Base-by-base conservation (phyloP, 1,140 invertebrate species). In the Aphis gossypii region DNA sequence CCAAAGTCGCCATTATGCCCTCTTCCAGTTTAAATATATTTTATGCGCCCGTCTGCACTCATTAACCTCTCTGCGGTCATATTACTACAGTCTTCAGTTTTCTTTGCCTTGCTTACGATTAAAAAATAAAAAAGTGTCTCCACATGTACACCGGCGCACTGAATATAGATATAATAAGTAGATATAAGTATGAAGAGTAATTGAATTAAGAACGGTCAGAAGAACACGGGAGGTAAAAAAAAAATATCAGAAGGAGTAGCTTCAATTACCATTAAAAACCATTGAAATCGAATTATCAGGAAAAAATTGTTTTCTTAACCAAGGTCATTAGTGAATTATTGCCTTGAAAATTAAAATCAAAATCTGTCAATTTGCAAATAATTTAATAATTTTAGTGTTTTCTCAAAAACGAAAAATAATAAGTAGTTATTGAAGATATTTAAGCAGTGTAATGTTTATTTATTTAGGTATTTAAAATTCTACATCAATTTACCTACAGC, bases 161-260 rank as follows among this genome's bases (percentile, higher is more conserved):
- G 35, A 35, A 35, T 35, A 35, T 89, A 41, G 38, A 41, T 41
- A 41, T 41, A 41, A 41, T 41, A 41, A 35, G 23, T 54, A 51
- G 14, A 38, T 11, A 18, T 30, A 41, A 11, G 48, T 14, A 88
- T 35, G 46, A 88, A 21, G 20, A 54, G n/a, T 90, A 60, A 90
- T 90, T 60, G 88, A 90, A 90, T 90, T 90, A 90, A 90, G 41
- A 60, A 56, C 21, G 11, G 87, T 89, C 35, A 51, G 21, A 89
- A 89, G 21, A 56, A 89, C 87, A 38, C 48, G 46, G 7, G 48
- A 51, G 87, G 48, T 88, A 35, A 38, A 90, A 60, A 90, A 60
- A 41, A 56, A 30, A 44, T n/a, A 56, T 60, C 48, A 1, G 46
- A 51, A 35, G 21, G 21, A 35, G 11, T 25, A 38, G n/a, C 51